Percentiles rank a stretch among this genome's conserved stretches.
Conservation (phyloP, 2,888 invertebrate genomes). For the Salpingus planirostris region DNA sequence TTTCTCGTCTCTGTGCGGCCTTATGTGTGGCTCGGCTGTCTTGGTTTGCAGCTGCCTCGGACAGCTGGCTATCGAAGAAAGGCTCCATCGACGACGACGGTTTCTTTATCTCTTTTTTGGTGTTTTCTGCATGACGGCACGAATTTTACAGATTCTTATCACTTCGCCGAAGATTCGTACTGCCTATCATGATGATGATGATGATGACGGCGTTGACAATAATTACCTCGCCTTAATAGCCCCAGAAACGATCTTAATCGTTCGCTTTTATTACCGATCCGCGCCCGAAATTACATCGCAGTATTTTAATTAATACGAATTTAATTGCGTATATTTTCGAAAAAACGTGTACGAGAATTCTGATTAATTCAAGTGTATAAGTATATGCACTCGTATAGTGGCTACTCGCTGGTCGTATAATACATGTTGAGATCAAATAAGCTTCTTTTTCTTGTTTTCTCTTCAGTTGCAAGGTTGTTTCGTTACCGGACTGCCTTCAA, state of each 20-base stretch:
- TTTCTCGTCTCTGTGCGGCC: slow-evolving; percentile 4
- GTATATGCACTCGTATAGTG: too few species aligned
- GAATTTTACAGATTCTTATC: slow-evolving; percentile 13
- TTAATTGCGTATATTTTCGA: too few species aligned
- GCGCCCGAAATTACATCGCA: too few species aligned
- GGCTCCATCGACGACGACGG: slow-evolving; percentile 18
- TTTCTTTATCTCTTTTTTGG: slow-evolving; percentile 20
- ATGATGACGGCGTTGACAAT: too few species aligned
- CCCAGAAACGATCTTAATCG: too few species aligned
- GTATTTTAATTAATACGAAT: too few species aligned
- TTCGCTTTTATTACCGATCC: too few species aligned
- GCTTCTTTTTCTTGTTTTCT: neutral
- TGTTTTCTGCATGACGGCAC: slow-evolving; percentile 22
- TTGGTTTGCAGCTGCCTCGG: slow-evolving; percentile 16
- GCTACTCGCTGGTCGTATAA: too few species aligned
- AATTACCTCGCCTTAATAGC: too few species aligned
- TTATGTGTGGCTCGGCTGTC: slow-evolving; percentile 7
- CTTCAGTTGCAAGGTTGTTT: slow-evolving; percentile 5
- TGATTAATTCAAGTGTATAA: too few species aligned
- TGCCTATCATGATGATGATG: neutral
- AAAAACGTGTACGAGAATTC: too few species aligned
- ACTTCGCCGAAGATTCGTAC: neutral
- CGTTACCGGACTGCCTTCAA: slow-evolving; percentile 7
- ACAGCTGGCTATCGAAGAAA: slow-evolving; percentile 24
- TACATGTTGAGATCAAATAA: too few species aligned